Evolutionary conservation across 2,888 invertebrate species (phyloP), one percentile per base, ranked within the genome.

Genomic region (Abrostola triplasia): DNA sequence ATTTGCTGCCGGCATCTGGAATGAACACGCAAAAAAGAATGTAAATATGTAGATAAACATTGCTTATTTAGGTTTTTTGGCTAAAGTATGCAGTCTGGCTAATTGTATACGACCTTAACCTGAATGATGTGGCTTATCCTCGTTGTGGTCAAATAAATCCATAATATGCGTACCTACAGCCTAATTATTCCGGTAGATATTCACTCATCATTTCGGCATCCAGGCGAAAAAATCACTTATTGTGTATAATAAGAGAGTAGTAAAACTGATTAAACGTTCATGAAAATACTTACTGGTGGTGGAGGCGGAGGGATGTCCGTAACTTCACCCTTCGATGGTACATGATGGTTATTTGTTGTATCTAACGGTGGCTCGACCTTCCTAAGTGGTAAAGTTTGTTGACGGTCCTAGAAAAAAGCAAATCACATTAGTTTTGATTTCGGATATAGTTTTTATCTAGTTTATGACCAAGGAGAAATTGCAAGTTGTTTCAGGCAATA

Each of bases 241-340:
- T 24, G 24, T 9, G 13, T 9, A 13, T 47, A 13, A 7, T 12
- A 12, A 44, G 7, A 2, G 12, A 7, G 5, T 13, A 7, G 12
- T 13, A 11, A 0, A 12, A 40, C 10, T 0, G 9, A 9, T 24
- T 13, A 38, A 6, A 5, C 2, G 1, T 11, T 41, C 10, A 37
- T 6, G 24, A 5, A 36, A 8, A 11, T 54, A 79, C 94, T 94
- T 89, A 96, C 96, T 65, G 96, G 96, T 58, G 96, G 96, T 49
- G 96, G 96, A 35, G 96, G 96, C 24, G 96, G 96, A 41, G 96
- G 95, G 64, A 89, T 88, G 59, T 92, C 91, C 38, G 85, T 79
- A 36, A 83, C 72, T 71, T 87, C 90, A 64, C 77, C 82, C 61
- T 85, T 85, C 24, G 80, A 77, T 53, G 84, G 79, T 36, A 67